Base-by-base conservation (phyloP, 2,113 vertebrate genomes). In the Smithornis capensis region DNA sequence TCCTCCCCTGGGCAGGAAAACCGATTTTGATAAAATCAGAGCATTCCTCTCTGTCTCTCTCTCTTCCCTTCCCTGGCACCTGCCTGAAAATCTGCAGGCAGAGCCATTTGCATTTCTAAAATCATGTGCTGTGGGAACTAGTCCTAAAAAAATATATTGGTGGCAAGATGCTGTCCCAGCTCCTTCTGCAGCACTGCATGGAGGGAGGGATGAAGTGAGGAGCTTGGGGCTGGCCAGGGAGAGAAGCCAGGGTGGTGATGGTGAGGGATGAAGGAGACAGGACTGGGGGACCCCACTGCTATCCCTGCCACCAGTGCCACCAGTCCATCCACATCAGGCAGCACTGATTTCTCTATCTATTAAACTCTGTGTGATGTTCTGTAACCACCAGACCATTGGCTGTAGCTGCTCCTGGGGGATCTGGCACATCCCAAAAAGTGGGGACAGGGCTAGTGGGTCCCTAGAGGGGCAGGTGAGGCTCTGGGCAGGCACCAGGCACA, bases 1-100 rank as follows among this genome's bases (percentile, higher is more conserved):
- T 84, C 91, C 88, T 95, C 94, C 93, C 91, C 65, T 83, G 90
- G 87, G 91, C 94, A 96, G 94, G 89, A 91, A 87, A 95, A 95
- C 70, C n/a, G 89, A 67, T 83, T 96, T 92, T 87, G 92, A 94
- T 96, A 79, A 83, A 94, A 95, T 94, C 59, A 19, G 79, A 95
- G 65, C 57, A 50, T 78, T 69, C 29, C 65, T 90, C 76, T 92
- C 82, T 59, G 33, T 82, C 69, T 60, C 25, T 63, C 62, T 77
- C 57, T 50, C 44, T 77, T 78, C 62, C 64, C 25, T 70, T 89
- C 38, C 6, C 31, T 65, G 68, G 89, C 76, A 94, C 71, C 83
- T 77, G 83, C 91, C 71, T 74, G 83, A 42, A 74, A 91, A 91
- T 89, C 92, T 87, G 90, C 60, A 55, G 57, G 52, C 65, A 78